Evolutionary conservation across 2,113 vertebrate genomes (phyloP).

Genomic region (Toxostoma redivivum): DNA sequence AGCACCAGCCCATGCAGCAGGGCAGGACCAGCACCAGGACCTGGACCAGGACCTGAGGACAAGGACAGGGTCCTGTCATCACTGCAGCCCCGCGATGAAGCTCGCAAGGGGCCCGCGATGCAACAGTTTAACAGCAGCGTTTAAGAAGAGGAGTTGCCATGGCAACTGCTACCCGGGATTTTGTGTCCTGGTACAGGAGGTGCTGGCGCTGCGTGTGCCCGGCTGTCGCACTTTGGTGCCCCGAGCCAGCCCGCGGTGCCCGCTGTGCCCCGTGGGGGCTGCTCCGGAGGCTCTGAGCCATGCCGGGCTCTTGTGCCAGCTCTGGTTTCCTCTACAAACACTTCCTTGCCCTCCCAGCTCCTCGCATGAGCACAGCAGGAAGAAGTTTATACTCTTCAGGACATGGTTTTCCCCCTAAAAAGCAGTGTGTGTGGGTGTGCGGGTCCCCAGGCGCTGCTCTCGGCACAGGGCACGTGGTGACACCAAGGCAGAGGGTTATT

Average conservation of each 20-base stretch:
- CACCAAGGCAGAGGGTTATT: background rate
- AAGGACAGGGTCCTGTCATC: background rate
- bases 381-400: rapidly evolving
- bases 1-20: background rate
- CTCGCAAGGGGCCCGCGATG: rapidly evolving
- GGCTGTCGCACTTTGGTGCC: rapidly evolving
- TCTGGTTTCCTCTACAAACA: background rate
- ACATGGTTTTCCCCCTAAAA: rapidly evolving
- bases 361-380: rapidly evolving
- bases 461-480: rapidly evolving
- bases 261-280: background rate
- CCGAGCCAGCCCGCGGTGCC: background rate
- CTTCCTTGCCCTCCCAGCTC: background rate
- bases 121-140: background rate
- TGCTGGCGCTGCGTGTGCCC: background rate
- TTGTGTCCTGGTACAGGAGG: background rate
- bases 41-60: background rate
- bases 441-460: background rate
- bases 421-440: rapidly evolving
- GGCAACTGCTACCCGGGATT: conserved; percentile 4
- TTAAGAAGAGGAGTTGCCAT: conserved; percentile 41
- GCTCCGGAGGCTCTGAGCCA: rapidly evolving
- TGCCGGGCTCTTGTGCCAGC: rapidly evolving
- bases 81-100: rapidly evolving
- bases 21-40: background rate